phyloP scores from a whole-genome alignment of 2,113 vertebrate species.

The Geococcyx californianus region DNA sequence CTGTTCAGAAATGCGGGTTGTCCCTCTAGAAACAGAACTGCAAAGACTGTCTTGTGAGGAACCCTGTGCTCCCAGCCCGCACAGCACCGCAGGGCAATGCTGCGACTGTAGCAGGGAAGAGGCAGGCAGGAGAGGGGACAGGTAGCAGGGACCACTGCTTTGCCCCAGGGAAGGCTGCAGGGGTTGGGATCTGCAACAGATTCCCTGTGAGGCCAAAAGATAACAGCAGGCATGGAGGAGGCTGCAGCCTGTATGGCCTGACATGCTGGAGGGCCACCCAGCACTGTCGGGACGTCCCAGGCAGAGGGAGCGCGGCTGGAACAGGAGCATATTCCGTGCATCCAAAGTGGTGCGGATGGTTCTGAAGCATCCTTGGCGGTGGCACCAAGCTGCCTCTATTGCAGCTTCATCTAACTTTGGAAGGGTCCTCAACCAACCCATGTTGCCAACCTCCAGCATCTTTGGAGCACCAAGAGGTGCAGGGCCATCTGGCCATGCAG shows the following conservation, averaged over 20 bases:
- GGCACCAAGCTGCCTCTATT: not conserved
- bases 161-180: not conserved
- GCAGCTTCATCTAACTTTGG: not conserved
- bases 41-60: not conserved
- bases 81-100: rapidly evolving
- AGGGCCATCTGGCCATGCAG: rapidly evolving
- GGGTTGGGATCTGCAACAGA: not conserved
- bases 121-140: not conserved
- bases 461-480: not conserved
- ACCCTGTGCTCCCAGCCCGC: not conserved
- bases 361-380: not conserved
- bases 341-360: not conserved
- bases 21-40: not conserved
- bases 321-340: not conserved
- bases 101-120: not conserved
- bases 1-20: not conserved
- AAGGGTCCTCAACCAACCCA: not conserved
- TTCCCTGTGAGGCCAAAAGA: not conserved
- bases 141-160: not conserved
- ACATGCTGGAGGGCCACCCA: not conserved
- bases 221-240: rapidly evolving
- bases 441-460: not conserved
- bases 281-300: not conserved
- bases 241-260: not conserved
- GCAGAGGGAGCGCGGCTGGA: rapidly evolving